Conservation (phyloP, 2,888 invertebrate species). For the Xylota sylvarum region DNA sequence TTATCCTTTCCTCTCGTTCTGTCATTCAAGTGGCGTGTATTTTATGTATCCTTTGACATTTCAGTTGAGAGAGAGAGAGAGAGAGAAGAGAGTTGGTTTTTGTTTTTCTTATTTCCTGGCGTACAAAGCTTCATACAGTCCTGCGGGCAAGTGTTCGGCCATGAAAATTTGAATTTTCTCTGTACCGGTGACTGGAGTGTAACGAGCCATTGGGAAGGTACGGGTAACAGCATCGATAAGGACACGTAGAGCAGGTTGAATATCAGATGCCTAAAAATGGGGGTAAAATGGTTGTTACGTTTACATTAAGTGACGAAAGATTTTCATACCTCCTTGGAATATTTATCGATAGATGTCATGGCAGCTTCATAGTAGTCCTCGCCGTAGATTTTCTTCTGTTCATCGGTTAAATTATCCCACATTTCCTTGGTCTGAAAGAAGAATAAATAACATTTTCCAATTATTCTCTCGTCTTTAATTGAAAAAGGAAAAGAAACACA, state of each 20-base stretch:
- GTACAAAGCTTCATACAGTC: constrained; percentile 92
- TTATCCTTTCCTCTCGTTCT: background rate
- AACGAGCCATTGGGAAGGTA: constrained; percentile 93
- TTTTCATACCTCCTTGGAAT: constrained; percentile 87
- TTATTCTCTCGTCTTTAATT: constrained; percentile 61
- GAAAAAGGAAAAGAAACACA: constrained; percentile 8
- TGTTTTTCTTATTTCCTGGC: constrained; percentile 79
- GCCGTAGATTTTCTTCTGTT: constrained; percentile 92
- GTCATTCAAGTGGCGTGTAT: background rate
- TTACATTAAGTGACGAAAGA: background rate
- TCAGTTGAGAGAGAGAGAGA: background rate
- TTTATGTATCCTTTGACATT: constrained; percentile 8
- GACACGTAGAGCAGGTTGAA: constrained; percentile 91
- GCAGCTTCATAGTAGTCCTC: constrained; percentile 94
- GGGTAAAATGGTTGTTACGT: background rate
- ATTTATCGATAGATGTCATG: constrained; percentile 91
- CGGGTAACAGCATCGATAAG: constrained; percentile 91
- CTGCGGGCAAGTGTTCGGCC: constrained; percentile 92
- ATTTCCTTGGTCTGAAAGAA: constrained; percentile 89
- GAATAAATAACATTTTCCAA: constrained; percentile 79
- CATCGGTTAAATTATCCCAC: constrained; percentile 92
- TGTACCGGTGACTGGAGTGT: constrained; percentile 92
- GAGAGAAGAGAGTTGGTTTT: background rate
- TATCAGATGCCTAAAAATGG: constrained; percentile 89
- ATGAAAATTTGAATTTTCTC: constrained; percentile 93